Percentiles rank a stretch among this genome's conserved stretches.
Evolutionary conservation across 2,113 vertebrate genomes (phyloP).

Genomic region (Dunckerocampus dactyliophorus): DNA sequence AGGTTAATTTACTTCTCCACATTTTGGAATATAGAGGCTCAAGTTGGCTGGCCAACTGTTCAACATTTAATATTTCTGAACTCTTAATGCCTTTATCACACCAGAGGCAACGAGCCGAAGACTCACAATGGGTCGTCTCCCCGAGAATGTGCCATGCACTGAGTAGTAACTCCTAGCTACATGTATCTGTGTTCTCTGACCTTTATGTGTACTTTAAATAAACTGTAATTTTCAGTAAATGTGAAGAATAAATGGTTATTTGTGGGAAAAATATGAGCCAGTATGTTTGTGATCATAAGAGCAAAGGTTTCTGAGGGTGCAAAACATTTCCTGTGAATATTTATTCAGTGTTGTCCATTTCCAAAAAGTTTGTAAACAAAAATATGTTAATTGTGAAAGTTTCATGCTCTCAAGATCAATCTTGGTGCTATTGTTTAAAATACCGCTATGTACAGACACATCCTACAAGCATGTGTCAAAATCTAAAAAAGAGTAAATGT

Average conservation of each 20-base stretch:
- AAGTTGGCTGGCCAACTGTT: constrained; percentile 82
- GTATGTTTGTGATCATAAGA: constrained; percentile 46
- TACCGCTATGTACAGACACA: too few species aligned
- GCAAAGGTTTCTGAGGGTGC: constrained; percentile 4
- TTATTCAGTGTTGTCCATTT: background rate
- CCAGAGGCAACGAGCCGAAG: constrained; percentile 74
- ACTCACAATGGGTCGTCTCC: constrained; percentile 82
- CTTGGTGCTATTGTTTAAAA: too few species aligned
- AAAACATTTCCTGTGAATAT: constrained; percentile 9
- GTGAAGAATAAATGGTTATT: constrained; percentile 76
- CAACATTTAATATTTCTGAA: constrained; percentile 74
- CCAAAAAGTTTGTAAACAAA: too few species aligned
- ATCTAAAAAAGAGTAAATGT: too few species aligned
- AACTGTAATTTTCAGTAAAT: constrained; percentile 80
- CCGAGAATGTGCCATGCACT: constrained; percentile 82
- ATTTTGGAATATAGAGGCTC: constrained; percentile 70
- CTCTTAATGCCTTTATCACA: constrained; percentile 71
- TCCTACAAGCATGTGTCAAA: too few species aligned
- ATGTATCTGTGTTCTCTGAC: constrained; percentile 73
- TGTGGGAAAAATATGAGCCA: constrained; percentile 65
- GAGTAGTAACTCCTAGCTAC: constrained; percentile 78
- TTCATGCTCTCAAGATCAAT: too few species aligned
- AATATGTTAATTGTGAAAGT: too few species aligned
- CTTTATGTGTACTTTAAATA: constrained; percentile 79
- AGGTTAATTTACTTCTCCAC: constrained; percentile 75